phyloP scores from a whole-genome alignment of 2,113 vertebrate species.

The Pogona vitticeps region DNA sequence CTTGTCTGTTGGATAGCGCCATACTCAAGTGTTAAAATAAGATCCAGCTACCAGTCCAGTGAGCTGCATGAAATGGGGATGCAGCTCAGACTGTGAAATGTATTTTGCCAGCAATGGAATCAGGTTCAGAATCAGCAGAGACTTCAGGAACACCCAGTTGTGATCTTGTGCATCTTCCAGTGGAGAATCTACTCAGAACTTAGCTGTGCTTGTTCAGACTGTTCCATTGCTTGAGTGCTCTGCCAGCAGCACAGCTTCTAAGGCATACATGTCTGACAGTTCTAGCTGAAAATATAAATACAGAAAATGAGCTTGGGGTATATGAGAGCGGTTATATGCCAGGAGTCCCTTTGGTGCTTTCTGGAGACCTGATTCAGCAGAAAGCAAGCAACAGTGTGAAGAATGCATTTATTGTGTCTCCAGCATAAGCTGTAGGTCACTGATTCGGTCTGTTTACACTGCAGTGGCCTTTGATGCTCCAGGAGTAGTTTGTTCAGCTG shows the following conservation, averaged over 20 bases:
- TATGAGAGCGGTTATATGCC: constrained; percentile 7
- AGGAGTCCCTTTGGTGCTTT: constrained; percentile 32
- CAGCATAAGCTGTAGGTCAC: constrained; percentile 51
- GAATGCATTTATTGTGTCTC: constrained; percentile 71
- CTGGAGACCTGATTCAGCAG: constrained; percentile 68
- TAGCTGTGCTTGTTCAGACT: not conserved
- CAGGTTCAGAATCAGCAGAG: not conserved
- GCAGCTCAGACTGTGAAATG: no score
- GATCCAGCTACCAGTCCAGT: no score
- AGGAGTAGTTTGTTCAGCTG: constrained; percentile 75
- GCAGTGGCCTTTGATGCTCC: constrained; percentile 64
- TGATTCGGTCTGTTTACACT: constrained; percentile 69
- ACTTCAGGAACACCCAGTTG: not conserved
- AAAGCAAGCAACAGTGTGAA: constrained; percentile 57
- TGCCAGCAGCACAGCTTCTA: not conserved
- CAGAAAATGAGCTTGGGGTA: constrained; percentile 57
- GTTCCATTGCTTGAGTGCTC: not conserved
- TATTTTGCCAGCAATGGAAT: not conserved
- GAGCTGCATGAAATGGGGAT: no score
- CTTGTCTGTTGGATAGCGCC: no score
- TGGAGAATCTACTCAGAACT: not conserved
- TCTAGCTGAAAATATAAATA: constrained; percentile 50
- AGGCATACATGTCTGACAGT: not conserved
- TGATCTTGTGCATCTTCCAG: not conserved
- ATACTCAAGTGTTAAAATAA: no score